Conservation (phyloP, 2,888 invertebrate genomes). For the Caenorhabditis angaria region DNA sequence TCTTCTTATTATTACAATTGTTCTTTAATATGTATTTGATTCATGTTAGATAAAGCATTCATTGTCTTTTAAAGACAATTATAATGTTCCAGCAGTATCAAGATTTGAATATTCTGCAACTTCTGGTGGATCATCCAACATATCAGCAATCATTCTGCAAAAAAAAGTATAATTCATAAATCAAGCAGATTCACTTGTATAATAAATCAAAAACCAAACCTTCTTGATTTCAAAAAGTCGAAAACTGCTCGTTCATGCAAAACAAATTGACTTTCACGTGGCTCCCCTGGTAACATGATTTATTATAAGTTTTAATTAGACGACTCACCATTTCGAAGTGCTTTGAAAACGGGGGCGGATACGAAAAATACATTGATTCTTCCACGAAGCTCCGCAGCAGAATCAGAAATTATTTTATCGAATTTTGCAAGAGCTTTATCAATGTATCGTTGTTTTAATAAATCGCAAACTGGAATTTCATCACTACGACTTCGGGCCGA, state of each 20-base stretch:
- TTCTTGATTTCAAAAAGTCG: constrained; percentile 54
- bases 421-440: constrained; percentile 56
- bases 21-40: not conserved
- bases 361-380: constrained; percentile 59
- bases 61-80: constrained; percentile 36
- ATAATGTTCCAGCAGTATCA: constrained; percentile 46
- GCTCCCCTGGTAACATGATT: constrained; percentile 29
- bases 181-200: not conserved
- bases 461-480: constrained; percentile 60
- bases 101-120: constrained; percentile 42
- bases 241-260: constrained; percentile 61
- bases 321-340: constrained; percentile 46
- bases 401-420: constrained; percentile 43
- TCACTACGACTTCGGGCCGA: constrained; percentile 49
- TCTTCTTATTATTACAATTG: too few relatives aligned
- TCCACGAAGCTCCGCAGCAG: constrained; percentile 55
- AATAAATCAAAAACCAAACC: not conserved
- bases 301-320: not conserved
- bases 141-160: constrained; percentile 55
- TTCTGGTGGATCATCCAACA: constrained; percentile 52
- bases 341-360: constrained; percentile 58
- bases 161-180: not conserved
- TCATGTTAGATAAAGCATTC: not conserved
- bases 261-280: constrained; percentile 47
- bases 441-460: constrained; percentile 57